Evolutionary conservation across 2,113 vertebrate species (phyloP).

Genomic region (Psammodynastes pulverulentus): DNA sequence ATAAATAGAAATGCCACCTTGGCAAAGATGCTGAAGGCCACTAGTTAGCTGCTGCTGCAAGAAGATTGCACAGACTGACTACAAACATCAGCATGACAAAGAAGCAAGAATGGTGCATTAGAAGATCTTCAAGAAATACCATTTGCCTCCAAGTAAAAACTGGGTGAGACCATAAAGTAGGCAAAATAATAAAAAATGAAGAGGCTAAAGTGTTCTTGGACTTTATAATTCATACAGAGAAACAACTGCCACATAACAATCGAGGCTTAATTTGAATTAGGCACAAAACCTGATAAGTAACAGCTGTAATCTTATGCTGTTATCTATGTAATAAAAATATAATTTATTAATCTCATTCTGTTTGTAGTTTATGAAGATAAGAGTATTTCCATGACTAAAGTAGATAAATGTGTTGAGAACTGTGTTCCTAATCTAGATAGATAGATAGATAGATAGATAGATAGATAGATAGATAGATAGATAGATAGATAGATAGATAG

Average conservation of each 20-base stretch:
- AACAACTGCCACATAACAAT: background rate
- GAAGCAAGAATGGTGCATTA: background rate
- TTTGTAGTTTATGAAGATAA: background rate
- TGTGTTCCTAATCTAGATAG: background rate
- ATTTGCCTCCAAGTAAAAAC: background rate
- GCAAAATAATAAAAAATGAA: background rate
- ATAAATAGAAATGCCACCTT: no score
- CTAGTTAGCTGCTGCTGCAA: background rate
- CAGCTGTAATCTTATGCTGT: background rate
- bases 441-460: no score
- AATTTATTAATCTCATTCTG: background rate
- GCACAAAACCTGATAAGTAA: background rate
- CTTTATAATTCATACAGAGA: background rate
- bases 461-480: no score
- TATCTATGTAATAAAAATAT: background rate
- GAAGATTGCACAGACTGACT: background rate
- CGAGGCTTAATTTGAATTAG: background rate
- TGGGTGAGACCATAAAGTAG: background rate
- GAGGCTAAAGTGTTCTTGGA: background rate
- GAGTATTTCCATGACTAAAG: background rate
- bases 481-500: no score
- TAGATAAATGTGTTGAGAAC: background rate
- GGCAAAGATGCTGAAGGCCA: background rate
- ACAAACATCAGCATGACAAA: background rate
- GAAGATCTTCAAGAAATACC: background rate